phyloP scores from a whole-genome alignment of 1,140 invertebrate genomes.

The Alviniconcha marisindica region DNA sequence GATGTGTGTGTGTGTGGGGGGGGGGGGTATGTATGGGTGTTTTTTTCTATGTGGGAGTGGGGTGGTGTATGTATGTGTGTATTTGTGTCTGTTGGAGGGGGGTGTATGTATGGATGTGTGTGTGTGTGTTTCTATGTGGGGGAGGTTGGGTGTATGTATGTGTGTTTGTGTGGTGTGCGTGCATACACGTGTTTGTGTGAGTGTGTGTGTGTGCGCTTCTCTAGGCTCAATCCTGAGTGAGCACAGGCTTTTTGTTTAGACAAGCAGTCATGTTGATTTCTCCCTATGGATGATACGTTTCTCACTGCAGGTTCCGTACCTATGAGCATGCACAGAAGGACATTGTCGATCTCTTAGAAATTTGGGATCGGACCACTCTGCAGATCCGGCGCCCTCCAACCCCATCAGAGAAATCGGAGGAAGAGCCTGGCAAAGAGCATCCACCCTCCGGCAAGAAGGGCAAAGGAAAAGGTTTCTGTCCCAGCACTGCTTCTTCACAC shows the following conservation, averaged over 20 bases:
- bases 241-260: no score
- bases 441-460: slow-evolving; percentile 69
- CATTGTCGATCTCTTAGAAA: slow-evolving; percentile 70
- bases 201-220: neutral
- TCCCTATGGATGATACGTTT: no score
- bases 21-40: neutral
- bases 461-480: slow-evolving; percentile 63
- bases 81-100: no score
- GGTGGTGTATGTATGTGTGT: slow-evolving; percentile 4
- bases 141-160: neutral
- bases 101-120: neutral
- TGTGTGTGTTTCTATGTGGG: slow-evolving; percentile 3
- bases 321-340: slow-evolving; percentile 74
- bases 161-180: slow-evolving; percentile 7
- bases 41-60: neutral
- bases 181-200: neutral
- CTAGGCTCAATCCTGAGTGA: no score
- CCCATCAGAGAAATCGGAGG: slow-evolving; percentile 72
- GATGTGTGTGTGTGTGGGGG: neutral
- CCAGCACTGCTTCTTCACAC: neutral
- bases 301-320: slow-evolving; percentile 69
- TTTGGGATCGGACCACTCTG: slow-evolving; percentile 73
- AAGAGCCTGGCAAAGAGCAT: slow-evolving; percentile 63
- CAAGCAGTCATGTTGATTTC: neutral
- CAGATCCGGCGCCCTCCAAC: slow-evolving; percentile 63